These are phyloP conservation scores for Rotaria magnacalcarata DNA, from an alignment of 2,888 invertebrate genomes.

Conservation along the genomic window DNA sequence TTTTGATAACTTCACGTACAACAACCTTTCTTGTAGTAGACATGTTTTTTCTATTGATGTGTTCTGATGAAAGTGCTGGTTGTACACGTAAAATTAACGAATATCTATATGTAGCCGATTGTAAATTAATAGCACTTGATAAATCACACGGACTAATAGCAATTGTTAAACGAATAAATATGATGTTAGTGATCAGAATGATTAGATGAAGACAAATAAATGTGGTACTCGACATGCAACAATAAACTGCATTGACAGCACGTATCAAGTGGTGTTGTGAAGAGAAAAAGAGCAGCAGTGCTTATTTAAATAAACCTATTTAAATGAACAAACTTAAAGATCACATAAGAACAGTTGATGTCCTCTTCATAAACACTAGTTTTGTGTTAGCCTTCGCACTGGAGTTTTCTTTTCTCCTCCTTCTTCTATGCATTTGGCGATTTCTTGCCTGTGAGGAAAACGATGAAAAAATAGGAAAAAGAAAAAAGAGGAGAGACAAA, in stretches of 20 bases:
- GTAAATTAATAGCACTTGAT: not conserved
- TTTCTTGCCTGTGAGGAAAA: not conserved
- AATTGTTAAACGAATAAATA: not conserved
- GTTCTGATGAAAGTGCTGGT: not conserved
- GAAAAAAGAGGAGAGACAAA: not conserved
- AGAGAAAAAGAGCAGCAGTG: not conserved
- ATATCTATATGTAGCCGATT: constrained; percentile 9
- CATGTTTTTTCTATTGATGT: not conserved
- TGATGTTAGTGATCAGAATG: not conserved
- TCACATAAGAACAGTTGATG: not conserved
- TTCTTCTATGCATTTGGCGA: not conserved
- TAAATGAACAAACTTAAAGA: not conserved
- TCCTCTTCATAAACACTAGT: not conserved
- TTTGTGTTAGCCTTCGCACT: not conserved
- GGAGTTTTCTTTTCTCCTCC: not conserved
- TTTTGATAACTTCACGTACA: not conserved
- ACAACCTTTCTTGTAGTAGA: not conserved
- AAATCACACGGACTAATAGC: not conserved
- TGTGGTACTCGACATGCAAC: constrained; percentile 1
- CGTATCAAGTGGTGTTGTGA: not conserved
- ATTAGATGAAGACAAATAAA: not conserved
- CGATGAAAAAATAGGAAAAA: not conserved
- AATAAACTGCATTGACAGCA: not conserved
- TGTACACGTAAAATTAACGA: not conserved
- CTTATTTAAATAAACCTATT: not conserved